A percentile compares a stretch with the other conserved stretches of the same genome.
Conservation (phyloP, 2,888 invertebrate genomes). For the Oasisia sp. region DNA sequence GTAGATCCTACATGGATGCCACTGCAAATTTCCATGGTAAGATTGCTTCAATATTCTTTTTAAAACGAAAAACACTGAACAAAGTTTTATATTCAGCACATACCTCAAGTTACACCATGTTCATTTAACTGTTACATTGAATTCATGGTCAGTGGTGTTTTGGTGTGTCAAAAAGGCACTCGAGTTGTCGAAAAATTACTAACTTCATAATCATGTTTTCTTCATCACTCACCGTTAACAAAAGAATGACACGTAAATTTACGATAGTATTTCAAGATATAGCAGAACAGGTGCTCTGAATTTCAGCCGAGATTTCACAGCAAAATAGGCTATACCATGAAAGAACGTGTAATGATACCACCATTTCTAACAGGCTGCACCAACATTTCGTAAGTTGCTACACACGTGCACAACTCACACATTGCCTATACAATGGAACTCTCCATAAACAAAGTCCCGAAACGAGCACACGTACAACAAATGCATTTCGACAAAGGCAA, state of each 20-base stretch:
- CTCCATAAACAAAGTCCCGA: neutral
- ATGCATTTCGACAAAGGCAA: neutral
- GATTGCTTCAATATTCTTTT: too few species aligned
- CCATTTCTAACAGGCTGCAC: neutral
- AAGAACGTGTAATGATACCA: neutral
- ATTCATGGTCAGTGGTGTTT: neutral
- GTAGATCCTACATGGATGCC: too few species aligned
- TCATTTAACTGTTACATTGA: neutral
- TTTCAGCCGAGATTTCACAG: neutral
- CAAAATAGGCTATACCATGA: neutral
- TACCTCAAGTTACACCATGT: neutral
- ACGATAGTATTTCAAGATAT: neutral
- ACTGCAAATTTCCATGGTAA: too few species aligned
- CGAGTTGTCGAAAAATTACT: neutral
- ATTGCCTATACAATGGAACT: neutral
- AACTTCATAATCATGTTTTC: neutral
- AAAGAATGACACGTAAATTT: neutral
- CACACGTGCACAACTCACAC: neutral
- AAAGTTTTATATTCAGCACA: neutral
- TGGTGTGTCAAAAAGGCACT: neutral
- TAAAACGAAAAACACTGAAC: too few species aligned
- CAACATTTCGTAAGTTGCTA: neutral
- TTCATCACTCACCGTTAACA: neutral
- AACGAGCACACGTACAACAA: slow-evolving; percentile 2
- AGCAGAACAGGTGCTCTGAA: neutral